These are phyloP conservation scores for Acleris literana DNA, from an alignment of 2,888 invertebrate genomes.

Conservation along the genomic window DNA sequence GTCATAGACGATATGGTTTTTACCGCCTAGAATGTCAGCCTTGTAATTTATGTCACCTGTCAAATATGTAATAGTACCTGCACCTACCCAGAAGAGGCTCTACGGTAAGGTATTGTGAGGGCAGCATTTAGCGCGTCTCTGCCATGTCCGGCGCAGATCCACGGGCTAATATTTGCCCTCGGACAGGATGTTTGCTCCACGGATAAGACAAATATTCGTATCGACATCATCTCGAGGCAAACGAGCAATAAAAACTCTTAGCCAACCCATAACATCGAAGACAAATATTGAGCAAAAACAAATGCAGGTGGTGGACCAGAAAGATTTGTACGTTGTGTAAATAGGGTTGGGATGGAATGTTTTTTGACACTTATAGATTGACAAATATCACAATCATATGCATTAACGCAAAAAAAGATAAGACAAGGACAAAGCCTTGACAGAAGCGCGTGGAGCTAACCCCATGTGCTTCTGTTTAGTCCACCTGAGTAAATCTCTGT, in stretches of 20 bases:
- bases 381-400: too few species aligned
- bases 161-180: conserved; percentile 70
- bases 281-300: conserved; percentile 4
- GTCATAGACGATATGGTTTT: too few species aligned
- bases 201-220: conserved; percentile 57
- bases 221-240: conserved; percentile 53
- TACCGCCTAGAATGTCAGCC: neutral
- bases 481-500: too few species aligned
- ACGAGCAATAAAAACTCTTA: conserved; percentile 69
- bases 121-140: conserved; percentile 68
- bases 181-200: conserved; percentile 77
- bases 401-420: too few species aligned
- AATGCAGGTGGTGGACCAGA: conserved; percentile 1
- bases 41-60: neutral
- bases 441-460: too few species aligned
- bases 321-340: neutral
- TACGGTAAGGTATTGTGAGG: conserved; percentile 53
- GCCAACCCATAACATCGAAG: neutral
- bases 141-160: conserved; percentile 61
- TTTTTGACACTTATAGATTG: too few species aligned
- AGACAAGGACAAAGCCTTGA: too few species aligned
- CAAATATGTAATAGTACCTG: neutral
- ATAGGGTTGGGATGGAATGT: neutral
- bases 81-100: neutral
- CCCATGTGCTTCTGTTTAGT: too few species aligned